Evolutionary conservation across 1,140 invertebrate genomes (phyloP), one percentile per base, ranked within the genome.

Genomic region (Drosophila tsacasi): DNA sequence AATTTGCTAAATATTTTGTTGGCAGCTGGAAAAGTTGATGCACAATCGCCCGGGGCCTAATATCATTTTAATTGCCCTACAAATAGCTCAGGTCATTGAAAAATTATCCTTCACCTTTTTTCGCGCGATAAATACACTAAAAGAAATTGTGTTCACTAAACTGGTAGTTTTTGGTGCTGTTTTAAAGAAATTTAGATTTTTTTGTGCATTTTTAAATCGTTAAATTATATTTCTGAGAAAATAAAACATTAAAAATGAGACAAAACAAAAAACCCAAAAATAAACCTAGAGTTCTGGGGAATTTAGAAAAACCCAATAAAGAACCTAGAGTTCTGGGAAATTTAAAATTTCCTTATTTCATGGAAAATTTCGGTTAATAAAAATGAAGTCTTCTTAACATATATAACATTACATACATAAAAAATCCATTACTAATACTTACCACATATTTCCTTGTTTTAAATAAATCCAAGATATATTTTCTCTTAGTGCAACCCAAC

Each of bases 21-120:
- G 44, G 50, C 35, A 72, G 52, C 54, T 42, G 69, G 37, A 76
- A 60, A 47, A 52, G 35, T 49, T 61, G 47, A 3, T 55, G 52
- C 8, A 12, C 55, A 19, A 77, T 57, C 40, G 27, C 39, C 47
- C n/a, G 49, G n/a, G 50, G 19, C 55, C 62, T 62, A 68, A 76
- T 83, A 66, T 67, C 54, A 46, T 58, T 69, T 81, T 78, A 75
- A 79, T 73, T 72, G 72, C 47, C 42, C 27, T 59, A 27, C n/a
- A 32, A 63, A 25, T 30, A 69, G 17, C 39, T 21, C 32, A 6
- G 5, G 15, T 23, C 10, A 19, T 23, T 3, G 5, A 67, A 50
- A 68, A 30, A 66, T 39, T 44, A 23, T 23, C 2, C 8, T 17
- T n/a, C 19, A 32, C 27, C 58, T 25, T 54, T 54, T 52, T 32